These are phyloP conservation scores for Andrena trimmerana DNA, from an alignment of 2,888 invertebrate genomes.

Conservation along the genomic window DNA sequence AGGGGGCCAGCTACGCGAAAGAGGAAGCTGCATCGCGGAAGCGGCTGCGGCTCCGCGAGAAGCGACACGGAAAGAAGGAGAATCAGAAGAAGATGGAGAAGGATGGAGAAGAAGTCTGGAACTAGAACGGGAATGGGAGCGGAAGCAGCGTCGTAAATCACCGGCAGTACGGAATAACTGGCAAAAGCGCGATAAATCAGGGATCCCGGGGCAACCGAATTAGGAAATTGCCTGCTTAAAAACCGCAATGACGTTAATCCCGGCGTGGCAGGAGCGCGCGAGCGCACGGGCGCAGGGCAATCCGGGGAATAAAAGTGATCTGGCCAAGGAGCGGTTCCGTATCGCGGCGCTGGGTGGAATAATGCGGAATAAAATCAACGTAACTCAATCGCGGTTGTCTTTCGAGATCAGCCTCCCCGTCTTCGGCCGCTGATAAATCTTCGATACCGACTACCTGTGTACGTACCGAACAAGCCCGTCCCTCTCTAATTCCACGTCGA, in stretches of 20 bases:
- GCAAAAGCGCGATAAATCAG: slow-evolving; percentile 78
- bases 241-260: slow-evolving; percentile 84
- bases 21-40: background rate
- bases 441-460: slow-evolving; percentile 70
- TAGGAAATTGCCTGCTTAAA: slow-evolving; percentile 85
- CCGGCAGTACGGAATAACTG: slow-evolving; percentile 67
- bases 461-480: slow-evolving; percentile 49
- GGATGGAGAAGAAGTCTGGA: slow-evolving; percentile 25
- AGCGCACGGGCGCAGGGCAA: slow-evolving; percentile 53
- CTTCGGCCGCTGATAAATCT: slow-evolving; percentile 78
- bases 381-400: slow-evolving; percentile 84
- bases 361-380: slow-evolving; percentile 84
- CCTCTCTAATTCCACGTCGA: slow-evolving; percentile 73
- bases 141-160: slow-evolving; percentile 71
- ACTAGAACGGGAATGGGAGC: slow-evolving; percentile 61
- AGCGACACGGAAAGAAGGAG: background rate
- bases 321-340: slow-evolving; percentile 56
- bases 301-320: slow-evolving; percentile 69
- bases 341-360: slow-evolving; percentile 74
- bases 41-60: slow-evolving; percentile 6
- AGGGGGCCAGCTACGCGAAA: background rate
- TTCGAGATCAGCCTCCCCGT: slow-evolving; percentile 79
- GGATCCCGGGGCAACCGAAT: slow-evolving; percentile 77
- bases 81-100: slow-evolving; percentile 42
- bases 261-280: slow-evolving; percentile 60